Percentiles rank a stretch among this genome's conserved stretches.
phyloP scores from a whole-genome alignment of 2,888 invertebrate species.

The Lucinisca nassula region DNA sequence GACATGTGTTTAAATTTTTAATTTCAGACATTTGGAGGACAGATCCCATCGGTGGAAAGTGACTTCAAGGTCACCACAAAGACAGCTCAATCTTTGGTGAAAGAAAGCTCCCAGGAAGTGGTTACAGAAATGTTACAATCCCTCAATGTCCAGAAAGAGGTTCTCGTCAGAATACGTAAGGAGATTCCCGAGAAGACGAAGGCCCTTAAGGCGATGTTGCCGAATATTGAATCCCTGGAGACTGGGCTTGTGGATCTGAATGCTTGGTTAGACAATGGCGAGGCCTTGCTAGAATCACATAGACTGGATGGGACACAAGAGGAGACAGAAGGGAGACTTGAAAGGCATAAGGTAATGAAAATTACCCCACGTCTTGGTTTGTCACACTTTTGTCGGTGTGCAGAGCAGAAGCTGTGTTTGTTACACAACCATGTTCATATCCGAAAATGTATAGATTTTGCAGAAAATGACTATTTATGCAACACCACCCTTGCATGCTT shows the following conservation, averaged over 20 bases:
- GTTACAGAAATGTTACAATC: constrained; percentile 96
- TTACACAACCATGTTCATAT: no score
- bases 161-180: constrained; percentile 85
- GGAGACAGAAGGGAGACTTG: constrained; percentile 92
- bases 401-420: no score
- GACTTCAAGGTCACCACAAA: constrained; percentile 97
- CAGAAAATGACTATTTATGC: no score
- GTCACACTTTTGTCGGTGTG: no score
- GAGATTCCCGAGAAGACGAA: constrained; percentile 95
- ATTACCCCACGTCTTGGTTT: neutral
- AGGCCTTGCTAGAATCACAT: constrained; percentile 91
- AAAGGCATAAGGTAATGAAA: constrained; percentile 91
- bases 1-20: constrained; percentile 19
- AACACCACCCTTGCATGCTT: no score
- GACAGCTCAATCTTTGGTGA: constrained; percentile 96
- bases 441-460: no score
- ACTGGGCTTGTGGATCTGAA: constrained; percentile 95
- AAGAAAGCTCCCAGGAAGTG: constrained; percentile 96
- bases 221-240: constrained; percentile 96
- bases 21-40: constrained; percentile 92
- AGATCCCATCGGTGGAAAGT: constrained; percentile 96
- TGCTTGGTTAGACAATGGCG: constrained; percentile 95
- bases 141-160: constrained; percentile 88
- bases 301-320: constrained; percentile 92
- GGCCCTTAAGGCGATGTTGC: constrained; percentile 83